phyloP scores from a whole-genome alignment of 1,140 invertebrate species.

The Drosophila erecta region DNA sequence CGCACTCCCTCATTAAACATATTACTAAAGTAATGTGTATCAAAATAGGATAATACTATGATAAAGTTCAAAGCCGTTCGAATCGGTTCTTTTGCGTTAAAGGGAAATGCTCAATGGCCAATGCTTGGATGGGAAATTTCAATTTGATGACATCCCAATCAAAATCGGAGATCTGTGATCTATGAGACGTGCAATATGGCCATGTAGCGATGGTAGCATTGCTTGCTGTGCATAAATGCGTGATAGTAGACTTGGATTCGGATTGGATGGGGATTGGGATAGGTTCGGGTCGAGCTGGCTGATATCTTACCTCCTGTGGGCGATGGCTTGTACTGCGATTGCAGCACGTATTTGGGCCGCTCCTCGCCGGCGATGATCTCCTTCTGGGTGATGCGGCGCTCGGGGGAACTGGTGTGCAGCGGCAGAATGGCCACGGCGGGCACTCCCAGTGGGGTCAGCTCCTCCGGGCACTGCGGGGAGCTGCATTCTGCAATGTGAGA shows the following conservation, averaged over 20 bases:
- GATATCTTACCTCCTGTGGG: conserved; percentile 55
- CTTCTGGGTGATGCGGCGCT: conserved; percentile 84
- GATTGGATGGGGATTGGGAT: conserved; percentile 5
- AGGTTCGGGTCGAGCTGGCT: not conserved
- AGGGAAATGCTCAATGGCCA: conserved; percentile 1
- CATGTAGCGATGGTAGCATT: conserved; percentile 19
- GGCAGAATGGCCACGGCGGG: conserved; percentile 80
- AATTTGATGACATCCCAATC: not conserved
- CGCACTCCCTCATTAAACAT: too few species aligned
- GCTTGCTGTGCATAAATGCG: conserved; percentile 24
- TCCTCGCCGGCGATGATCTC: conserved; percentile 84
- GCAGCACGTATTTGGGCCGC: conserved; percentile 81
- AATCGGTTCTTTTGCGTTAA: too few species aligned
- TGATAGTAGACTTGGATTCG: conserved; percentile 9
- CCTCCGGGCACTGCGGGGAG: conserved; percentile 77
- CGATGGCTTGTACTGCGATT: conserved; percentile 77
- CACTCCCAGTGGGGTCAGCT: conserved; percentile 64
- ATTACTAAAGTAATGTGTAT: too few species aligned
- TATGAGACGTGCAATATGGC: conserved; percentile 9
- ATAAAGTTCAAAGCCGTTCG: too few species aligned
- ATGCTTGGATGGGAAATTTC: conserved; percentile 7
- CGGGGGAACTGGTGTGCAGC: conserved; percentile 79
- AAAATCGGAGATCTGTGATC: not conserved
- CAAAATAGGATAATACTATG: too few species aligned
- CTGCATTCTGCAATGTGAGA: conserved; percentile 58